phyloP scores from a whole-genome alignment of 2,888 invertebrate species.

The Lissocephala sabroskyi region DNA sequence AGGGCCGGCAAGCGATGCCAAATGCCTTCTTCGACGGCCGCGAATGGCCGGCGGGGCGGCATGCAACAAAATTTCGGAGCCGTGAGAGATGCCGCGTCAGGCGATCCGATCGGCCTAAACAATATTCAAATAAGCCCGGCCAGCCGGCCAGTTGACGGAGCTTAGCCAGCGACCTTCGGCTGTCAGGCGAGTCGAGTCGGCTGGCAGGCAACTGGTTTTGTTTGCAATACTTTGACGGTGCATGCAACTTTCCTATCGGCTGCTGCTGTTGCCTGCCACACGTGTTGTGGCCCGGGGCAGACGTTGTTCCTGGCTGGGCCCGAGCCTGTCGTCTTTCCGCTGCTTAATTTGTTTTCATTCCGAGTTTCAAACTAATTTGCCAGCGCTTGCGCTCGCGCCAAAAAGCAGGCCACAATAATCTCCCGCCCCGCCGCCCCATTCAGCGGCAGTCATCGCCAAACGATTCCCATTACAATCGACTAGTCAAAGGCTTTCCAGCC shows the following conservation, averaged over 20 bases:
- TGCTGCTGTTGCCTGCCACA: too few species aligned
- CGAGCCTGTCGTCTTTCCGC: not conserved
- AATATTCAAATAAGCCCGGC: constrained; percentile 34
- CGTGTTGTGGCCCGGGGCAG: too few species aligned
- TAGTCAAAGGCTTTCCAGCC: constrained; percentile 39
- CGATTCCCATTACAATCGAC: constrained; percentile 44
- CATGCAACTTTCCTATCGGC: too few species aligned
- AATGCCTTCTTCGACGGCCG: constrained; percentile 25
- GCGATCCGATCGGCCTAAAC: too few species aligned
- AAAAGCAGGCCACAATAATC: too few species aligned
- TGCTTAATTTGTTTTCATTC: constrained; percentile 31
- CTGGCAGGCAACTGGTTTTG: constrained; percentile 55
- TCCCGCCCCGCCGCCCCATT: too few species aligned
- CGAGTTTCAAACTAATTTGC: too few species aligned
- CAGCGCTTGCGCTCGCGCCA: too few species aligned
- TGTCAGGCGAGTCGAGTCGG: constrained; percentile 27
- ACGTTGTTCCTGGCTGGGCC: too few species aligned
- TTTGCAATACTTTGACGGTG: too few species aligned
- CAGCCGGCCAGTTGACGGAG: constrained; percentile 11
- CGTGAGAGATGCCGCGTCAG: constrained; percentile 17
- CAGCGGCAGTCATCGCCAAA: constrained; percentile 12
- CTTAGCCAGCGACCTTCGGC: constrained; percentile 41
- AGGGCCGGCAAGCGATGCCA: not conserved
- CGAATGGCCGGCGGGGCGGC: constrained; percentile 34
- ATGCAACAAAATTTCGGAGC: constrained; percentile 13